Evolutionary conservation across 2,888 invertebrate species (phyloP), one percentile per base, ranked within the genome.

Genomic region (Yponomeuta sedellus): DNA sequence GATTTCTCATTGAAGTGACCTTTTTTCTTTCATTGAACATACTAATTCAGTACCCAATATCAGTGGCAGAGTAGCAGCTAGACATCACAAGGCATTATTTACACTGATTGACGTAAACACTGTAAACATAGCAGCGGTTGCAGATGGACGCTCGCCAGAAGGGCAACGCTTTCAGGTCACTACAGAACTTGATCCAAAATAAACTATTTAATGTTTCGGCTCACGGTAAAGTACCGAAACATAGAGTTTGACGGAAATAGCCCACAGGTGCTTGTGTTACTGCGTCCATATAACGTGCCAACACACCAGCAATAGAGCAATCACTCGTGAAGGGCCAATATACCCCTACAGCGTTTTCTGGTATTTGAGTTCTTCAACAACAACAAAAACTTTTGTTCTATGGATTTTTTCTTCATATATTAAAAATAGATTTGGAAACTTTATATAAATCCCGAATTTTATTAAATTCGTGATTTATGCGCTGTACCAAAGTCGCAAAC

Each of bases 161-260:
- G 40, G 34, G n/a, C 63, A 11, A 10, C n/a, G 34, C 11, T 44
- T 20, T n/a, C 40, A 57, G 65, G 34, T 56, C 64, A 65, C 65
- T 59, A 19, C 34, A 3, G 59, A 59, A 65, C 59, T 65, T 59
- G 65, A 65, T 59, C 65, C 19, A 59, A 65, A 65, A 65, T 65
- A 59, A 65, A 65, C 65, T 39, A 58, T 19, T 52, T 52, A 52
- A 52, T 16, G 16, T 52, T 52, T 12, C 16, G 16, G 44, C 16
- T 16, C 44, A 16, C 20, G 40, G 34, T 39, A 25, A 25, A 25
- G 59, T 59, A 52, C 12, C 20, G 59, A 59, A 59, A 11, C 59
- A 44, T 16, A 44, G 59, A 22, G 19, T 22, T 22, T 11, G 59
- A 59, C 22, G 59, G 20, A 22, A 59, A 59, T 59, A 59, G 57